Base-by-base conservation (phyloP, 2,797 vertebrate genomes). In the Tachyglossus aculeatus region DNA sequence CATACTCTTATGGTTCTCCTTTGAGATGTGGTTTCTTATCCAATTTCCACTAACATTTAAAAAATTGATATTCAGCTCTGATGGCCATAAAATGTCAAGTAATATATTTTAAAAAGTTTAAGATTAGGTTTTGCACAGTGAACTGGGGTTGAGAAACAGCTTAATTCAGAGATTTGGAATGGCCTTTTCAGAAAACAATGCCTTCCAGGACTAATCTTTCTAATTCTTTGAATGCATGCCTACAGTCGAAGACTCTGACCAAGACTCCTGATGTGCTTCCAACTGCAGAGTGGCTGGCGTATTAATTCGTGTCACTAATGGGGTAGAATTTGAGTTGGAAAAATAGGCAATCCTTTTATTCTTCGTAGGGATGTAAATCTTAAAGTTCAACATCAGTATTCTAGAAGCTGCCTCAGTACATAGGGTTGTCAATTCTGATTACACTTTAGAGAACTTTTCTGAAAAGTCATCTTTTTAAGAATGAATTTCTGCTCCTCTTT, bases 61-160 rank as follows among this genome's bases (percentile, higher is more conserved):
- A 69, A 68, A 77, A 77, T 31, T 81, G 25, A 34, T 86, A 53
- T 77, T 85, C 29, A 9, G 9, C 43, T 80, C 47, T 74, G 41
- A 48, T 8, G 31, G 40, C 44, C 47, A 68, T 66, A 74, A 86
- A 77, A 81, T 84, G 50, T 81, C 77, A 84, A 59, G 45, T 60
- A 67, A 50, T 81, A 71, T 68, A 82, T 82, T 77, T 81, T n/a
- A n/a, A 75, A 70, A 74, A 73, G 66, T 86, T 85, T 79, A 83
- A 82, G 62, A 74, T 71, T 67, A 70, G 51, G 76, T 84, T 86
- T 67, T 65, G 41, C 27, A 50, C 61, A 78, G 41, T 67, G 74
- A 77, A 69, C 44, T 70, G 41, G 56, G 33, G 18, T 27, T 60
- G 40, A 66, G 53, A 70, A 41, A 45, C 51, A 60, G 13, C 18